Evolutionary conservation across 2,113 vertebrate species (phyloP).

Genomic region (Planiliza haematocheilus): DNA sequence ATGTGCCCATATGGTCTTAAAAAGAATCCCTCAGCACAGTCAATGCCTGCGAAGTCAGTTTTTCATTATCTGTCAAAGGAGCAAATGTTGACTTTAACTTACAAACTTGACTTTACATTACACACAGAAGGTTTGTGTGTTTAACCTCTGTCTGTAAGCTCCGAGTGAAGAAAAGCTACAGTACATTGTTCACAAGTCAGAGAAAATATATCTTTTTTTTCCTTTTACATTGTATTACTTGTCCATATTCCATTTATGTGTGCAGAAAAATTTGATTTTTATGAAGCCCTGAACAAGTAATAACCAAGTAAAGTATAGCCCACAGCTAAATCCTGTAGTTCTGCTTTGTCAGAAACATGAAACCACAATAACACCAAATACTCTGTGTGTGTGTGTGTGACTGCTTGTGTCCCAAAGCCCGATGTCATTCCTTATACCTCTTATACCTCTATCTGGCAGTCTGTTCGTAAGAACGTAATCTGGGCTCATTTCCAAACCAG

Average conservation of each 20-base stretch:
- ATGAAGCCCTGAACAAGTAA: slow-evolving; percentile 11
- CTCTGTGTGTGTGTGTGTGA: too few relatives aligned
- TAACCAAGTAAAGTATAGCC: not conserved
- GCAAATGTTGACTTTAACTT: slow-evolving; percentile 36
- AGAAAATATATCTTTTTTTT: not conserved
- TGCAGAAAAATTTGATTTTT: not conserved
- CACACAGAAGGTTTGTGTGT: slow-evolving; percentile 30
- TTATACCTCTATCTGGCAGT: not conserved
- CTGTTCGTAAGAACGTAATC: slow-evolving; percentile 9
- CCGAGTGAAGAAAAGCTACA: slow-evolving; percentile 29
- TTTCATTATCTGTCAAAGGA: slow-evolving; percentile 58
- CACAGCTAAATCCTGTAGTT: not conserved
- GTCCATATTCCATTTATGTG: not conserved
- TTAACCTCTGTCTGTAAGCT: slow-evolving; percentile 37
- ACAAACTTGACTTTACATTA: slow-evolving; percentile 25
- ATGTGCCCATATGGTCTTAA: slow-evolving; percentile 34
- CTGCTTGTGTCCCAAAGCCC: not conserved
- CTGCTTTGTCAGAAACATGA: not conserved
- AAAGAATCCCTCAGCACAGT: slow-evolving; percentile 30
- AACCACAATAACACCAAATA: slow-evolving; percentile 1
- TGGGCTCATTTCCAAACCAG: slow-evolving; percentile 17
- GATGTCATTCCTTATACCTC: not conserved
- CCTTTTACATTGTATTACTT: slow-evolving; percentile 4
- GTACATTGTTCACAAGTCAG: not conserved
- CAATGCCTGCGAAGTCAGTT: slow-evolving; percentile 38